Conservation (phyloP, 2,113 vertebrate genomes). For the Sturnus vulgaris region DNA sequence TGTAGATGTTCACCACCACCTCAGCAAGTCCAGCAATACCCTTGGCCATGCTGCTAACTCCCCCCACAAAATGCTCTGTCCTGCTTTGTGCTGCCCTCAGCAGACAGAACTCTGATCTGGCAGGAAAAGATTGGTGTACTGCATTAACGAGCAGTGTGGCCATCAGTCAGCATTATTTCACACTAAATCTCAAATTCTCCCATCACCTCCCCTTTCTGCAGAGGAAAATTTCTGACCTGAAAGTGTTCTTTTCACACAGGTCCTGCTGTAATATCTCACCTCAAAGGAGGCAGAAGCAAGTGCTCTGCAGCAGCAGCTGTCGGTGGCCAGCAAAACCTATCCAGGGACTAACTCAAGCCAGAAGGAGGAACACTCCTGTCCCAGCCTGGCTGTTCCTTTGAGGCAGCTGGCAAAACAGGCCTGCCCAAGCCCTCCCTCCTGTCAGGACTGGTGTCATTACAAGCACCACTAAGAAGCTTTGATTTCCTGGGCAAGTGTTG, state of each 20-base stretch:
- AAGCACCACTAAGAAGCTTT: neutral
- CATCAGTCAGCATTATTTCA: neutral
- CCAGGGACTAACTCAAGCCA: neutral
- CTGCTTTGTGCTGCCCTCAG: conserved; percentile 22
- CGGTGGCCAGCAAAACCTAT: neutral
- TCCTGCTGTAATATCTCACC: neutral
- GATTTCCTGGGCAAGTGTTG: neutral
- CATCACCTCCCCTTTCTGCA: accelerated
- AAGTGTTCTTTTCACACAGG: neutral
- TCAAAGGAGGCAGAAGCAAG: neutral
- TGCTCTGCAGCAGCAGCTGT: neutral
- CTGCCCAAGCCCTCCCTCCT: neutral
- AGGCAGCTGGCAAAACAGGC: neutral
- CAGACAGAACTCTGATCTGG: neutral
- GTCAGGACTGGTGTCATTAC: neutral
- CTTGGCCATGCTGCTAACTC: neutral
- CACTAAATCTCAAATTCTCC: neutral
- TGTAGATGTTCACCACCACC: neutral
- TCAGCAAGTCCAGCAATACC: neutral
- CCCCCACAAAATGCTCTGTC: neutral
- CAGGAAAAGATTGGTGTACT: neutral
- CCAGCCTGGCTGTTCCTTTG: neutral
- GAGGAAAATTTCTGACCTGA: neutral
- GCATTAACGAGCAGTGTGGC: accelerated
- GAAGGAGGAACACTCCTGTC: neutral